A percentile compares a stretch with the other conserved stretches of the same genome.
These are phyloP conservation scores for Zosterops hypoxanthus DNA, from an alignment of 2,113 vertebrate species.

Conservation along the genomic window DNA sequence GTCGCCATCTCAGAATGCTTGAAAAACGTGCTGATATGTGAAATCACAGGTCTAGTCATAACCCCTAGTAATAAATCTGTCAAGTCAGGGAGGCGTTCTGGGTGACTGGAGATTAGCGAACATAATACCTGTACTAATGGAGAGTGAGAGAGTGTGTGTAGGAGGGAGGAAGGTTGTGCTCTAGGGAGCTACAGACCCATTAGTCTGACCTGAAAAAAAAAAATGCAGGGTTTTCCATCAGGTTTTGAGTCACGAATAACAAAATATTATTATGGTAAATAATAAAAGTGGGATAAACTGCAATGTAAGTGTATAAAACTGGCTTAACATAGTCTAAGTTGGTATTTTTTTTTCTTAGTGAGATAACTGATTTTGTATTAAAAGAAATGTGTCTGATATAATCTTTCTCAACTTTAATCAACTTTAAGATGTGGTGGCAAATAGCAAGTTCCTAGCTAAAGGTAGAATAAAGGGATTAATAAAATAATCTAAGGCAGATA, in stretches of 20 bases:
- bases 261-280: background rate
- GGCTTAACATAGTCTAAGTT: background rate
- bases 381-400: background rate
- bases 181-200: conserved; percentile 14
- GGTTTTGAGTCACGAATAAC: background rate
- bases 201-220: conserved; percentile 23
- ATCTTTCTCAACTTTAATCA: background rate
- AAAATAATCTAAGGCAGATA: background rate
- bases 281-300: background rate
- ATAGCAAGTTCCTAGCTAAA: conserved; percentile 31
- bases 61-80: conserved; percentile 54
- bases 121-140: conserved; percentile 65
- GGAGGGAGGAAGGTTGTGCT: background rate
- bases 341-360: background rate
- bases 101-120: conserved; percentile 59
- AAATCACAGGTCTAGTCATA: conserved; percentile 52
- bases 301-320: background rate
- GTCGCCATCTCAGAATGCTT: background rate
- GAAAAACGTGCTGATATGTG: conserved; percentile 39
- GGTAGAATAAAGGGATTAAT: background rate
- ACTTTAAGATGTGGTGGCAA: background rate
- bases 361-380: background rate
- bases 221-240: background rate
- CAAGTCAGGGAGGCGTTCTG: conserved; percentile 46
- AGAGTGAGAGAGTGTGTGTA: conserved; percentile 13